These are phyloP conservation scores for Eolophus roseicapilla DNA, from an alignment of 2,113 vertebrate species.

Conservation along the genomic window DNA sequence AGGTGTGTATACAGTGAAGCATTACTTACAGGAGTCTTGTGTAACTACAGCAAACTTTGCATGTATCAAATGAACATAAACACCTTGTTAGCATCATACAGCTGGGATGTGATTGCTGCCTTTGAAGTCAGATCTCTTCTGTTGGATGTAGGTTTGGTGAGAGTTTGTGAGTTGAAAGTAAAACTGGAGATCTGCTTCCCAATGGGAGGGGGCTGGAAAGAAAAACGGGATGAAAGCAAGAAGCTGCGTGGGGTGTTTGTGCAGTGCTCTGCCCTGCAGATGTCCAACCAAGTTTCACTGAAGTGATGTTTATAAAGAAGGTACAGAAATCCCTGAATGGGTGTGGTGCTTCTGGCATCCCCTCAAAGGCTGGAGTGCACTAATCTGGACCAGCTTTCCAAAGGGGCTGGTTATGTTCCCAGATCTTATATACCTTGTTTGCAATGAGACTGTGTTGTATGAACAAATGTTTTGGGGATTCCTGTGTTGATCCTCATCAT, in stretches of 20 bases:
- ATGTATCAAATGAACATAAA: background rate
- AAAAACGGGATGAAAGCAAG: background rate
- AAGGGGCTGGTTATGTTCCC: background rate
- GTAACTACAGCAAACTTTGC: background rate
- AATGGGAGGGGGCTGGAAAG: background rate
- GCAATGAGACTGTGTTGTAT: background rate
- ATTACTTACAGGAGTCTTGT: background rate
- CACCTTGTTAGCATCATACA: background rate
- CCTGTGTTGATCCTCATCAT: background rate
- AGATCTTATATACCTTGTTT: background rate
- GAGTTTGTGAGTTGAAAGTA: background rate
- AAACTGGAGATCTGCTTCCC: background rate
- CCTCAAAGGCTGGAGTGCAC: background rate
- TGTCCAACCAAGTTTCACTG: background rate
- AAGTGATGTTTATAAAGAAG: background rate
- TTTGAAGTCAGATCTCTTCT: background rate
- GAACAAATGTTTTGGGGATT: background rate
- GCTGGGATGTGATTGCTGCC: background rate
- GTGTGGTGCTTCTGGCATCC: background rate
- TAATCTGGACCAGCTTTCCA: background rate
- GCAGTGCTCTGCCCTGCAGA: background rate
- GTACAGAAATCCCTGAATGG: background rate
- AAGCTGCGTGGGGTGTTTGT: background rate
- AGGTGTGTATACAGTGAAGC: background rate
- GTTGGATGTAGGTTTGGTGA: background rate